These are phyloP conservation scores for Anneissia japonica DNA, from an alignment of 35 echinoderm and acorn worm genomes.

Conservation along the genomic window DNA sequence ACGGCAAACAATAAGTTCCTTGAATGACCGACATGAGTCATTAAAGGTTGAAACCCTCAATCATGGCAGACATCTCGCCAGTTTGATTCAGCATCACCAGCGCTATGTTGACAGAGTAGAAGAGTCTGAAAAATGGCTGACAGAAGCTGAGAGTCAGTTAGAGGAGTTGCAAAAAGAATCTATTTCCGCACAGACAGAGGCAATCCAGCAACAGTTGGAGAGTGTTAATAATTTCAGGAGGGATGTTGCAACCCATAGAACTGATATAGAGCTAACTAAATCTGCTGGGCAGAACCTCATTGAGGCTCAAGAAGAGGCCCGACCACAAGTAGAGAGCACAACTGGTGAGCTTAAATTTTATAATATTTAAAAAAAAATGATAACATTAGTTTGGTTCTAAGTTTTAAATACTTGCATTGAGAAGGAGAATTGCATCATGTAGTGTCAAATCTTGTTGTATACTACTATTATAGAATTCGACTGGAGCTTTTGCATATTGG, in stretches of 20 bases:
- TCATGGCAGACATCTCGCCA: slow-evolving; percentile 39
- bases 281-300: slow-evolving; percentile 55
- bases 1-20: slow-evolving; percentile 37
- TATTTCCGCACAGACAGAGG: slow-evolving; percentile 58
- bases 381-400: too few relatives aligned
- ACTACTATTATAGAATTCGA: too few relatives aligned
- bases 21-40: slow-evolving; percentile 66
- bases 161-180: slow-evolving; percentile 60
- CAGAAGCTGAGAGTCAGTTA: slow-evolving; percentile 47
- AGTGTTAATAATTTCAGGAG: slow-evolving; percentile 83
- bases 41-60: slow-evolving; percentile 62
- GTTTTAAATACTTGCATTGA: too few relatives aligned
- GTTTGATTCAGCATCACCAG: slow-evolving; percentile 72
- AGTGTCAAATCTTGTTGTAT: too few relatives aligned
- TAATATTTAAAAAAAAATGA: too few relatives aligned
- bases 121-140: slow-evolving; percentile 46
- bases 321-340: slow-evolving; percentile 54
- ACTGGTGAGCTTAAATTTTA: slow-evolving; percentile 40
- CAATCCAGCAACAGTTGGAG: slow-evolving; percentile 53
- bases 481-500: too few relatives aligned
- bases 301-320: slow-evolving; percentile 58
- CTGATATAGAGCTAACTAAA: slow-evolving; percentile 83
- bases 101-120: slow-evolving; percentile 40
- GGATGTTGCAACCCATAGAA: slow-evolving; percentile 76
- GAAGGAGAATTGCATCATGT: too few relatives aligned